These are phyloP conservation scores for Pollenia labialis DNA, from an alignment of 2,888 invertebrate genomes.

Conservation along the genomic window DNA sequence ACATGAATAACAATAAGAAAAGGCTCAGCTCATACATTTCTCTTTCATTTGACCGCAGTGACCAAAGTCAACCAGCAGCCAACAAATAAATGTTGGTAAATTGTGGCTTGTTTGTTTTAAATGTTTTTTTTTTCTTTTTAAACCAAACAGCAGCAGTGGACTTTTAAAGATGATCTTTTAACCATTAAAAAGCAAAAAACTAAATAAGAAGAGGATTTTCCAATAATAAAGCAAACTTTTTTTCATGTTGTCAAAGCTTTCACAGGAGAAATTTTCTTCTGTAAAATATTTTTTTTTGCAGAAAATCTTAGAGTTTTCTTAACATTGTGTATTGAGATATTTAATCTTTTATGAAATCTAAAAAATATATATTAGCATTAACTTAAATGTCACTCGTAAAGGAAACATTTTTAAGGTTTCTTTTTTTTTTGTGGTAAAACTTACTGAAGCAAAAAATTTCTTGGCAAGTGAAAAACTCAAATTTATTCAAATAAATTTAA, in stretches of 20 bases:
- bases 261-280: slow-evolving; percentile 70
- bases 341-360: slow-evolving; percentile 71
- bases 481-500: slow-evolving; percentile 71
- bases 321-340: slow-evolving; percentile 66
- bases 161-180: slow-evolving; percentile 66
- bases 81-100: slow-evolving; percentile 26
- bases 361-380: slow-evolving; percentile 51
- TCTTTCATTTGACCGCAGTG: slow-evolving; percentile 76
- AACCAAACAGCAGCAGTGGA: slow-evolving; percentile 52
- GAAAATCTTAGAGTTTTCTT: slow-evolving; percentile 29
- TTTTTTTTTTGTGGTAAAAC: slow-evolving; percentile 21
- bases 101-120: slow-evolving; percentile 11
- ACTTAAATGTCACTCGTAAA: slow-evolving; percentile 44
- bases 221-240: slow-evolving; percentile 25
- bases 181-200: slow-evolving; percentile 5
- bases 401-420: background rate
- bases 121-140: background rate
- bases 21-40: slow-evolving; percentile 61
- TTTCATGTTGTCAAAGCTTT: slow-evolving; percentile 51
- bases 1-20: slow-evolving; percentile 38
- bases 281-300: slow-evolving; percentile 19
- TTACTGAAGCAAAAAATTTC: slow-evolving; percentile 64
- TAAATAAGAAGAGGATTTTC: slow-evolving; percentile 62
- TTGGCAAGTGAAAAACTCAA: slow-evolving; percentile 47
- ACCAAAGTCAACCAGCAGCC: slow-evolving; percentile 66